Evolutionary conservation across 2,113 vertebrate genomes (phyloP).

Genomic region (Eurystomus gularis): DNA sequence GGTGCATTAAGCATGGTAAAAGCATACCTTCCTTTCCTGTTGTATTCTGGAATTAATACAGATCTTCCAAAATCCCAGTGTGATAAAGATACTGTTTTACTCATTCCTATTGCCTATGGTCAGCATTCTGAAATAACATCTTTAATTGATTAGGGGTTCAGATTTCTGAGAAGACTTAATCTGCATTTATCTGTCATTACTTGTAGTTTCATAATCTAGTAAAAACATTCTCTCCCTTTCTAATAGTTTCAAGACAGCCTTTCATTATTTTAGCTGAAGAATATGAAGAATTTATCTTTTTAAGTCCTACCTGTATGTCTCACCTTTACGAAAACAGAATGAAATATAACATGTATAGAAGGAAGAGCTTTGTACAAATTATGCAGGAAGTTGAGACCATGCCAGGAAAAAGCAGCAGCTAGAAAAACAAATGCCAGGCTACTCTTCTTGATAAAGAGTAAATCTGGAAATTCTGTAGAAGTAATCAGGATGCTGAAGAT

Average conservation of each 20-base stretch:
- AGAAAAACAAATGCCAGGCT: neutral
- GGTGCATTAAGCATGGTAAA: conserved; percentile 11
- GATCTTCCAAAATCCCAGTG: neutral
- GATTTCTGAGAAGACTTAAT: neutral
- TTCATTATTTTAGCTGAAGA: neutral
- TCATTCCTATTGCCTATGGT: neutral
- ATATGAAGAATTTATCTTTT: neutral
- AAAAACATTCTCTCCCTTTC: neutral
- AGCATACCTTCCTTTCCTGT: neutral
- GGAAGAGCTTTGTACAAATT: neutral
- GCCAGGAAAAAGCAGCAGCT: neutral
- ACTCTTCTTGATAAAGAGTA: neutral
- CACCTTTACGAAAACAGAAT: neutral
- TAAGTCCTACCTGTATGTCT: neutral
- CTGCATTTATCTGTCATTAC: neutral
- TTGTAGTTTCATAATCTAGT: neutral
- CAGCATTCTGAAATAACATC: neutral
- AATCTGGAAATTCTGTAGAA: neutral
- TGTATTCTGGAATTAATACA: conserved; percentile 20
- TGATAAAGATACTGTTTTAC: neutral
- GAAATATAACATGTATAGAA: neutral
- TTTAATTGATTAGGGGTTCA: neutral
- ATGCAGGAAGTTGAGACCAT: neutral
- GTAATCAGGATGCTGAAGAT: neutral
- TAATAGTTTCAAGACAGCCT: neutral